Percentiles rank a stretch among this genome's conserved stretches.
phyloP scores from a whole-genome alignment of 2,797 vertebrate genomes.

The Pangasius larnaudii region DNA sequence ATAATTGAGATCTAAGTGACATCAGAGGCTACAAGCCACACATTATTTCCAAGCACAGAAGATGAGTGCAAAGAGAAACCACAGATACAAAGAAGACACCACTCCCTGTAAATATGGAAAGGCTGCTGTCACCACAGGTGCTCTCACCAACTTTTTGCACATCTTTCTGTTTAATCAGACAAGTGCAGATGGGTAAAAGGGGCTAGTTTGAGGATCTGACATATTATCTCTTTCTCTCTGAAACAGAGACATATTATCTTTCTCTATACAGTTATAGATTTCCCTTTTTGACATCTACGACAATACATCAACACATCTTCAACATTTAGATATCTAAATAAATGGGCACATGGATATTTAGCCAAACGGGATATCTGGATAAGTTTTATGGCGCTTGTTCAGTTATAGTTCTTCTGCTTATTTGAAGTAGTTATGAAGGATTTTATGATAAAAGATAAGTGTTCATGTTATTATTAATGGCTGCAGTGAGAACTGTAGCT shows the following conservation, averaged over 20 bases:
- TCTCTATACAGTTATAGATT: background rate
- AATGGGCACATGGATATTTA: background rate
- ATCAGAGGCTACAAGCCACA: no score
- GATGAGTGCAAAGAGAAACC: background rate
- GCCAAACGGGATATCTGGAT: background rate
- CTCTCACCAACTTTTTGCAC: background rate
- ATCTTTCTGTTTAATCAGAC: background rate
- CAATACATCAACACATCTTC: background rate
- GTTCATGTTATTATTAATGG: background rate
- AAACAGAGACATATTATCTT: background rate
- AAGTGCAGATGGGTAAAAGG: background rate
- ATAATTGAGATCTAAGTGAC: background rate
- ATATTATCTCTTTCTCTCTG: background rate
- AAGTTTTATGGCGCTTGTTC: background rate
- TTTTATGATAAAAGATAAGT: background rate
- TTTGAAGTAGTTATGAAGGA: background rate
- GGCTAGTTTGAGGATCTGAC: background rate
- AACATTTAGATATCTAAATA: background rate
- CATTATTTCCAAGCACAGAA: background rate
- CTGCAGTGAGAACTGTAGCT: background rate
- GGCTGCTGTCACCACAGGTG: slow-evolving; percentile 14
- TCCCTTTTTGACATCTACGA: background rate
- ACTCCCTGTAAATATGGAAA: slow-evolving; percentile 17
- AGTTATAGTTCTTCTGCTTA: background rate
- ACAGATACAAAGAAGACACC: background rate